Evolutionary conservation across 1,140 invertebrate species (phyloP).

Genomic region (Drosophila trapezifrons): DNA sequence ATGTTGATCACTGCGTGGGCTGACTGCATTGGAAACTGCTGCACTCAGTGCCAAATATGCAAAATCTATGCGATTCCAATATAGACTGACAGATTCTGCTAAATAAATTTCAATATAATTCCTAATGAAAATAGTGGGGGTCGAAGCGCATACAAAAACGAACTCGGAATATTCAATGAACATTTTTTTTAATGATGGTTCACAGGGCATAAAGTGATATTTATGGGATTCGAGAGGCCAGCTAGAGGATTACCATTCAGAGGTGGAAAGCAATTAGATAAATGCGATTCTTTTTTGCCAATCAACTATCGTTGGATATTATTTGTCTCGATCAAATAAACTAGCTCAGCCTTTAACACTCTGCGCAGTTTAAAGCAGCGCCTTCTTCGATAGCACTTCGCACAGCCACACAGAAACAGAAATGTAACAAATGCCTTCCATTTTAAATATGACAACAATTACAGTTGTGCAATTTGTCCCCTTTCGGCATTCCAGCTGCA

Average conservation of each 20-base stretch:
- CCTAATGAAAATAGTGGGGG: constrained; percentile 44
- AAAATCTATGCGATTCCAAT: constrained; percentile 27
- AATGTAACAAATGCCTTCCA: constrained; percentile 79
- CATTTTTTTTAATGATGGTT: constrained; percentile 26
- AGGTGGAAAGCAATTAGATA: constrained; percentile 11
- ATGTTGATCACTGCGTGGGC: constrained; percentile 32
- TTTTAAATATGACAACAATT: constrained; percentile 82
- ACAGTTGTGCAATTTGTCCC: constrained; percentile 81
- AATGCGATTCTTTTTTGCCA: constrained; percentile 14
- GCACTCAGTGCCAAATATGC: constrained; percentile 18
- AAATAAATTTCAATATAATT: constrained; percentile 57
- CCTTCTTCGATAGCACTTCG: neutral
- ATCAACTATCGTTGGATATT: neutral
- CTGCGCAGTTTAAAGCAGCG: constrained; percentile 10
- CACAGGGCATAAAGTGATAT: constrained; percentile 30
- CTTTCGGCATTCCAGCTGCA: constrained; percentile 70
- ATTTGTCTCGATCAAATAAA: neutral
- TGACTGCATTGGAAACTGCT: constrained; percentile 8
- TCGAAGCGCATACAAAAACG: constrained; percentile 22
- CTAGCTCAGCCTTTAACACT: constrained; percentile 9
- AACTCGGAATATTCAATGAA: constrained; percentile 14
- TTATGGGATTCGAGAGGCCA: constrained; percentile 18
- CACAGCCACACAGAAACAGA: constrained; percentile 23
- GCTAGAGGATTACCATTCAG: neutral
- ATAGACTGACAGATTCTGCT: constrained; percentile 12